Percentiles rank a stretch among this genome's conserved stretches.
phyloP scores from a whole-genome alignment of 1,140 invertebrate species.

The Onthophagus taurus region DNA sequence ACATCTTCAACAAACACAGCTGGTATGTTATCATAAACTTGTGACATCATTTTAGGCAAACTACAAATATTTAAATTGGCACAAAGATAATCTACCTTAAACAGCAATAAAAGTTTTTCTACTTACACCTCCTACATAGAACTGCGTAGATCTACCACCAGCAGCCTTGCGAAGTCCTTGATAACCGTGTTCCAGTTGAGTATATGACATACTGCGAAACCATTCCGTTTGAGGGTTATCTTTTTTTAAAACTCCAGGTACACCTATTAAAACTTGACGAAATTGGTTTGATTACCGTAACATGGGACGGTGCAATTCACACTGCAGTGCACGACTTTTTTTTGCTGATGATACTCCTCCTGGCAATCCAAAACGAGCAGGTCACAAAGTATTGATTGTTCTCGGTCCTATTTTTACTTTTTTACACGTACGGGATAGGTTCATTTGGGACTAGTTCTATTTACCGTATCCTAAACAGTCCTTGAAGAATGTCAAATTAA shows the following conservation, averaged over 20 bases:
- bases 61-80: not conserved
- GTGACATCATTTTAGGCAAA: no score
- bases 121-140: constrained; percentile 44
- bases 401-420: not conserved
- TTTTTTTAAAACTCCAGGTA: not conserved
- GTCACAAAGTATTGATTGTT: constrained; percentile 24
- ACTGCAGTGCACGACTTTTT: no score
- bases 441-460: no score
- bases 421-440: not conserved
- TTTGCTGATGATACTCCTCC: constrained; percentile 6
- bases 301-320: not conserved
- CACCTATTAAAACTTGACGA: constrained; percentile 1
- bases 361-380: constrained; percentile 18
- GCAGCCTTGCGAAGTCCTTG: constrained; percentile 63
- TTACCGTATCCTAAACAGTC: no score
- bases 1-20: constrained; percentile 40
- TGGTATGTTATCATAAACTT: constrained; percentile 25
- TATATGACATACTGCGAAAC: constrained; percentile 63
- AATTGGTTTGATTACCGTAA: not conserved
- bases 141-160: constrained; percentile 45
- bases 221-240: constrained; percentile 11
- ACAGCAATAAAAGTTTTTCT: constrained; percentile 6
- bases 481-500: no score
- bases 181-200: constrained; percentile 81
- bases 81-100: not conserved